Evolutionary conservation across 2,888 invertebrate species (phyloP).

Genomic region (Eueremaeus valkanovi): DNA sequence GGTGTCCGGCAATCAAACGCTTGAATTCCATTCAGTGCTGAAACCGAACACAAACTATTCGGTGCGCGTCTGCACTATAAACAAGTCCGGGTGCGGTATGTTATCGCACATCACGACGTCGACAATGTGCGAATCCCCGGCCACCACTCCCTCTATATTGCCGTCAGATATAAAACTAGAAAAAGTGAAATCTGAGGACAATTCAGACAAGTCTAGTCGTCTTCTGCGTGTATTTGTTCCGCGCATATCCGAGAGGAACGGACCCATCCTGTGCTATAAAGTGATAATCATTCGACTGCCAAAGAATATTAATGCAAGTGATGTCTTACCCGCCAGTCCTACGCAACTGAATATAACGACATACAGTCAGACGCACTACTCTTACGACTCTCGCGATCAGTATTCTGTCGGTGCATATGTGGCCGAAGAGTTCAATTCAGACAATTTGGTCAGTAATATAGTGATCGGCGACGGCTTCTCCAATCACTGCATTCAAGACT

Average conservation of each 20-base stretch:
- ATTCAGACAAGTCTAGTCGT: slow-evolving; percentile 52
- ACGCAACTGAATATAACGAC: slow-evolving; percentile 36
- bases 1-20: slow-evolving; percentile 40
- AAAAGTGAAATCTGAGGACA: slow-evolving; percentile 14
- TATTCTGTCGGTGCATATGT: slow-evolving; percentile 66
- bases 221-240: slow-evolving; percentile 64
- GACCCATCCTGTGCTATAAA: slow-evolving; percentile 79
- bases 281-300: slow-evolving; percentile 71
- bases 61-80: slow-evolving; percentile 54
- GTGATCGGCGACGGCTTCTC: slow-evolving; percentile 45
- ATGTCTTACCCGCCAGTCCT: slow-evolving; percentile 57
- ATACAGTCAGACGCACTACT: slow-evolving; percentile 33
- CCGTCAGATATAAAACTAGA: slow-evolving; percentile 35
- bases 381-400: not conserved
- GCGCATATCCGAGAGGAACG: slow-evolving; percentile 74
- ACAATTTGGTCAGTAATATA: slow-evolving; percentile 41
- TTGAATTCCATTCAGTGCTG: slow-evolving; percentile 30
- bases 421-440: slow-evolving; percentile 70
- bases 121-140: slow-evolving; percentile 65
- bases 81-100: slow-evolving; percentile 66
- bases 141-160: slow-evolving; percentile 49
- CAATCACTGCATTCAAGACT: slow-evolving; percentile 7
- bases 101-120: slow-evolving; percentile 45
- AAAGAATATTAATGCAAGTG: slow-evolving; percentile 61
- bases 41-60: slow-evolving; percentile 76